Percentiles rank a stretch among this genome's conserved stretches.
Evolutionary conservation across 2,888 invertebrate genomes (phyloP).

Genomic region (Maniola hyperantus): DNA sequence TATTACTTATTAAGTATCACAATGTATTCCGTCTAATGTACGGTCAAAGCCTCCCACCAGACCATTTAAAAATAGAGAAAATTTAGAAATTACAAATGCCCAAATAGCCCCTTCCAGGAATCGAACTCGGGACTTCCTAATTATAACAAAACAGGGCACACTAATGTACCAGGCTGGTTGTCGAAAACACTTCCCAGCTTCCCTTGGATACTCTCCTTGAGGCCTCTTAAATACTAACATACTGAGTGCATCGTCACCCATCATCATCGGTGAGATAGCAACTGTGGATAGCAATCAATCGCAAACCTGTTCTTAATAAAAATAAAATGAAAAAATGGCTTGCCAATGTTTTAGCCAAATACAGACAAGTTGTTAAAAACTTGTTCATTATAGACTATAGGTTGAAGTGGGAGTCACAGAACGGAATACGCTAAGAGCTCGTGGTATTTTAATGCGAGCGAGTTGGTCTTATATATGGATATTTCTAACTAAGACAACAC

Average conservation of each 20-base stretch:
- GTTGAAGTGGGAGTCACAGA: background rate
- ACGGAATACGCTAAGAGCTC: constrained; percentile 3
- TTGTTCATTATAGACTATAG: background rate
- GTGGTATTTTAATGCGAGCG: background rate
- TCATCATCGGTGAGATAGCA: constrained; percentile 1
- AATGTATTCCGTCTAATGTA: too few species aligned
- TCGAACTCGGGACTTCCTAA: too few species aligned
- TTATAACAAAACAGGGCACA: too few species aligned
- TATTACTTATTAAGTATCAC: too few species aligned
- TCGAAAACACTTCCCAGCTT: too few species aligned
- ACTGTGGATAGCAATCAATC: background rate
- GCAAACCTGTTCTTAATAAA: background rate
- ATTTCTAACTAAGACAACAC: too few species aligned
- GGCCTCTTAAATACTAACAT: background rate
- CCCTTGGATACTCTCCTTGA: too few species aligned
- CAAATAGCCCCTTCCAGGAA: too few species aligned
- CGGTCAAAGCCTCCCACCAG: too few species aligned
- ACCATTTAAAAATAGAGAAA: too few species aligned
- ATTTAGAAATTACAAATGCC: too few species aligned
- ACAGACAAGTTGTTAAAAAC: constrained; percentile 6
- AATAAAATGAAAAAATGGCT: background rate
- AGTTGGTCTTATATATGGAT: background rate
- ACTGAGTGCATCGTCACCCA: background rate
- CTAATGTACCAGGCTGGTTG: too few species aligned
- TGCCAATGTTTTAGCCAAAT: constrained; percentile 2